A percentile compares a stretch with the other conserved stretches of the same genome.
These are phyloP conservation scores for Nesidiocoris tenuis DNA, from an alignment of 2,888 invertebrate species.

Conservation along the genomic window DNA sequence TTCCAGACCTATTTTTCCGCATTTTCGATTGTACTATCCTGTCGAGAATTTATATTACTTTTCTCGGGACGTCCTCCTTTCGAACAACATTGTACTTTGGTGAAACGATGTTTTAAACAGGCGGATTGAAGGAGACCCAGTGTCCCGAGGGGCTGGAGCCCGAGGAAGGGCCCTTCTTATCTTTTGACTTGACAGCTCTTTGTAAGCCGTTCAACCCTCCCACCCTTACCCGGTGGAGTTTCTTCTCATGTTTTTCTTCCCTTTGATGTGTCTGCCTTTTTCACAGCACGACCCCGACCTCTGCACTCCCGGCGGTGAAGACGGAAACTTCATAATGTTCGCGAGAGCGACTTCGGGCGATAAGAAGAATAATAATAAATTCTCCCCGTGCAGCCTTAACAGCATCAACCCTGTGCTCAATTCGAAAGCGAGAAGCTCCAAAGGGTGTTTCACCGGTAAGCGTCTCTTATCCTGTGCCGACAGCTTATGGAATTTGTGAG, in stretches of 20 bases:
- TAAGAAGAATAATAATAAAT: conserved; percentile 95
- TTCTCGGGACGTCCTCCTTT: too few relatives aligned
- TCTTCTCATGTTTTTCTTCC: not conserved
- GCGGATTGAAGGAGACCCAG: not conserved
- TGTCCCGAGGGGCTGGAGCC: not conserved
- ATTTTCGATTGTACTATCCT: too few relatives aligned
- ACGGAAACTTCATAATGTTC: conserved; percentile 99
- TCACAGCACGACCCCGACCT: conserved; percentile 89
- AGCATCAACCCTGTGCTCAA: conserved; percentile 90
- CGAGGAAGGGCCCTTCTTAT: not conserved
- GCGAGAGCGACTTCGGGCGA: conserved; percentile 97
- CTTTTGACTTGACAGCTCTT: not conserved
- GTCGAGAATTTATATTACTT: too few relatives aligned
- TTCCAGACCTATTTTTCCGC: too few relatives aligned
- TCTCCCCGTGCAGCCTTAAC: conserved; percentile 90
- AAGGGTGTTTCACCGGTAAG: conserved; percentile 88
- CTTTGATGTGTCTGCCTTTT: conserved; percentile 24
- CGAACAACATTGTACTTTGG: too few relatives aligned
- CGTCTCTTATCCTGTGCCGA: not conserved
- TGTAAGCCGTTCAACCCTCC: not conserved
- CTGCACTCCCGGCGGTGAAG: conserved; percentile 91
- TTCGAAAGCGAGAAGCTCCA: conserved; percentile 82
- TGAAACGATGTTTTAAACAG: not conserved
- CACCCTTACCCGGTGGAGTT: conserved; percentile 1
- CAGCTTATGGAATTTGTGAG: too few relatives aligned